These are phyloP conservation scores for Portevinia maculata DNA, from an alignment of 2,888 invertebrate species.

Conservation along the genomic window DNA sequence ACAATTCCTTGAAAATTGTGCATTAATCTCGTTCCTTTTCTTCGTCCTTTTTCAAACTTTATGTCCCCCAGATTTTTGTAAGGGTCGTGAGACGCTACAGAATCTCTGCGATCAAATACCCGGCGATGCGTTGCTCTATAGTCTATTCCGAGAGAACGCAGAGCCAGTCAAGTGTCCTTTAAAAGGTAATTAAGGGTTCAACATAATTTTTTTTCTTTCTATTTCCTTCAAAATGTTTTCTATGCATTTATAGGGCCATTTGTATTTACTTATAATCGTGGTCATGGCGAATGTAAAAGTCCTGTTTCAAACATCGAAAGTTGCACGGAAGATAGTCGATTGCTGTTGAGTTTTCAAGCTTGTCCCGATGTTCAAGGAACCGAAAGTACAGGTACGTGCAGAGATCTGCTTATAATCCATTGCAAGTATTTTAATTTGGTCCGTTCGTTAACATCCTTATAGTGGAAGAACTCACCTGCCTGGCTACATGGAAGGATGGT, in stretches of 20 bases:
- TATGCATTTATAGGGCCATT: conserved; percentile 88
- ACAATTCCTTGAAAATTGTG: conserved; percentile 76
- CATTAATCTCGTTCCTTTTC: conserved; percentile 81
- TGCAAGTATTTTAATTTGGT: not conserved
- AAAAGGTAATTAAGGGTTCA: conserved; percentile 80
- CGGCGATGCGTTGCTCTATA: conserved; percentile 93
- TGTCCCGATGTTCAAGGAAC: conserved; percentile 96
- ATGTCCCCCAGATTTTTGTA: conserved; percentile 83
- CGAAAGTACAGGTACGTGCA: conserved; percentile 93
- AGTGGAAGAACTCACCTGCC: conserved; percentile 95
- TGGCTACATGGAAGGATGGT: conserved; percentile 97
- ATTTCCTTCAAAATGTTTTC: not conserved
- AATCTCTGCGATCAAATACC: conserved; percentile 93
- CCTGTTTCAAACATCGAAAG: conserved; percentile 96
- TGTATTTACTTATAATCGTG: conserved; percentile 96
- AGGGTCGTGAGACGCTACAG: conserved; percentile 87
- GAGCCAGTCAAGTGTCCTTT: conserved; percentile 94
- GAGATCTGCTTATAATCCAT: conserved; percentile 5
- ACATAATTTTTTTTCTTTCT: not conserved
- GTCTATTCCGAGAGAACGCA: conserved; percentile 94
- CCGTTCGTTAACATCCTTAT: conserved; percentile 78
- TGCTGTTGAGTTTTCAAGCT: conserved; percentile 95
- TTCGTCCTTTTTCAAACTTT: conserved; percentile 79
- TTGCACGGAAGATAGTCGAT: conserved; percentile 95
- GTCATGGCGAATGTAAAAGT: conserved; percentile 93